These are phyloP conservation scores for Phenganax marumi DNA, from an alignment of 92 coral and sea anemone species.

Conservation along the genomic window DNA sequence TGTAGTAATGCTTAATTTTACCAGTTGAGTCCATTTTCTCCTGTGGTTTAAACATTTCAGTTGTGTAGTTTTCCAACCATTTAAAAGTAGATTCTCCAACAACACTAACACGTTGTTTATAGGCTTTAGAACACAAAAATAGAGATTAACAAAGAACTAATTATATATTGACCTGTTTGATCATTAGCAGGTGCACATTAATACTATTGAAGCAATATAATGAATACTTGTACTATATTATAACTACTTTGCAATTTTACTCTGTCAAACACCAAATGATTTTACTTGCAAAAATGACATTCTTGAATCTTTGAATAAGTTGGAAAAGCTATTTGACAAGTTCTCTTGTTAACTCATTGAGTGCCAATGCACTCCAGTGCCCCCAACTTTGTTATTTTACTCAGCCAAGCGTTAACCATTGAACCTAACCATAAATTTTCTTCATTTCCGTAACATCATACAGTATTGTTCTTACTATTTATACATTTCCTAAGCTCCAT, in stretches of 20 bases:
- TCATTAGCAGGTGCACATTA: no score
- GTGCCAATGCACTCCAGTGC: background rate
- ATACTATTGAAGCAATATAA: no score
- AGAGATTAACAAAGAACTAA: background rate
- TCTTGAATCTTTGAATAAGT: no score
- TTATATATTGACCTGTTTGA: background rate
- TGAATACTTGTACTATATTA: no score
- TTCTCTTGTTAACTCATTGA: background rate
- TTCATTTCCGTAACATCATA: background rate
- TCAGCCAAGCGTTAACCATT: no score
- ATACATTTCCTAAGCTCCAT: constrained; percentile 72
- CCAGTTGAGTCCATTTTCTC: background rate
- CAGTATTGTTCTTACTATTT: constrained; percentile 51
- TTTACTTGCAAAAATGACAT: no score
- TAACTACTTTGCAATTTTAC: no score
- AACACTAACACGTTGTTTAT: constrained; percentile 69
- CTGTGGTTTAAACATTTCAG: constrained; percentile 16
- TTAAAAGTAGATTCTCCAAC: constrained; percentile 84
- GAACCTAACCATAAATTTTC: background rate
- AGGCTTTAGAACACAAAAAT: constrained; percentile 48
- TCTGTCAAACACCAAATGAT: no score
- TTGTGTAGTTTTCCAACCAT: constrained; percentile 82
- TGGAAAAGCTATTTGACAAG: background rate
- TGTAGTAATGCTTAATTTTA: background rate
- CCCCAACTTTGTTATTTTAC: background rate